phyloP scores from a whole-genome alignment of 2,888 invertebrate genomes.

The Drosophila nr. medialis region DNA sequence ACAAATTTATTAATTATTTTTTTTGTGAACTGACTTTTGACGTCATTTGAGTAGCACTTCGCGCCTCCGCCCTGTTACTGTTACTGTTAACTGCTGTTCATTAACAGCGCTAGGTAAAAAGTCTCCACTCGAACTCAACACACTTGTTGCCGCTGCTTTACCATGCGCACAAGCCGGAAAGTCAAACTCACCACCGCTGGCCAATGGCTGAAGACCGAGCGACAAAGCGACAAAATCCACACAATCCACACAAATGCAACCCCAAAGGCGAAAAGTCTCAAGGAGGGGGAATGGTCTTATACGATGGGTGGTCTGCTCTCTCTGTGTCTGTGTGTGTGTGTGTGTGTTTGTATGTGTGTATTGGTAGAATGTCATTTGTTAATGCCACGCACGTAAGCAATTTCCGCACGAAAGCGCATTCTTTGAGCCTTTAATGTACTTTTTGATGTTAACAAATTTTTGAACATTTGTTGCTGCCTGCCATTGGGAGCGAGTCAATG shows the following conservation, averaged over 20 bases:
- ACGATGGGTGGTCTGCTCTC: constrained; percentile 26
- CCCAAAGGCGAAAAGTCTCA: constrained; percentile 18
- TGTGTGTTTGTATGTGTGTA: not conserved
- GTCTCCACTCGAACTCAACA: constrained; percentile 63
- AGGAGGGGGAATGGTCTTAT: constrained; percentile 48
- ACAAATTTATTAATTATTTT: constrained; percentile 69
- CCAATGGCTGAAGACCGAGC: constrained; percentile 68
- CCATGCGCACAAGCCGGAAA: constrained; percentile 59
- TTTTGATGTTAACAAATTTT: constrained; percentile 80
- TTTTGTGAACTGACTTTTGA: constrained; percentile 55
- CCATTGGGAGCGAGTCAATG: constrained; percentile 16
- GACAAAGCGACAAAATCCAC: constrained; percentile 75
- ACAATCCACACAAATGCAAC: constrained; percentile 54
- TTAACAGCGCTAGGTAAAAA: constrained; percentile 22
- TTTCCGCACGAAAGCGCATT: constrained; percentile 81
- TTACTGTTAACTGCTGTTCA: constrained; percentile 10
- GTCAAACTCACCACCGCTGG: constrained; percentile 60
- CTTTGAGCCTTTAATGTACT: constrained; percentile 79
- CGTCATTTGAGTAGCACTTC: constrained; percentile 31
- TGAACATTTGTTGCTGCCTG: constrained; percentile 75
- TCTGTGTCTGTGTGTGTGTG: not conserved
- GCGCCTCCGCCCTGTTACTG: not conserved
- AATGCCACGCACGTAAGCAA: constrained; percentile 81
- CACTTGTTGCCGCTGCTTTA: constrained; percentile 64
- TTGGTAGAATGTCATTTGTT: constrained; percentile 64